Evolutionary conservation across 30 jellyfish, hydroid and myxozoan genomes (phyloP), one percentile per base, ranked within the genome.

Genomic region (Chironex yamaguchii): DNA sequence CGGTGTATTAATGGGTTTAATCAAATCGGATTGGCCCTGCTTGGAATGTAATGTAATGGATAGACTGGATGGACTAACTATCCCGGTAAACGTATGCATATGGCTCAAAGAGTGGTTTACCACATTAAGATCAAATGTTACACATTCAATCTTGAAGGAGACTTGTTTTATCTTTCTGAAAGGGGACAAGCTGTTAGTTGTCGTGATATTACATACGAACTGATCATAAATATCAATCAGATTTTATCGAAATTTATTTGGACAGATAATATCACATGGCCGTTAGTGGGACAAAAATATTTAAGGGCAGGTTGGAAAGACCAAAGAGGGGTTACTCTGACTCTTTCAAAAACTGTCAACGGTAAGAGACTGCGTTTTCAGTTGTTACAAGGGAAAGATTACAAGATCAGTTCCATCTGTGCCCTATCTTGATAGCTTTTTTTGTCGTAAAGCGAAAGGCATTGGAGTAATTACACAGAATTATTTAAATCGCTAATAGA

Each of bases 321-420:
- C 73, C 28, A 68, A 9, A 68, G 75, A 26, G 73, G 75, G 75
- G 33, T 68, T 9, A 68, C 82, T 14, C 21, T 42, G 49, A 72
- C 84, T 72, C 86, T 72, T 34, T 72, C 86, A 31, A 84, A 72
- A 21, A 72, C 86, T 36, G 85, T 72, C 84, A 72, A 22, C 36
- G 85, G 84, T 36, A n/a, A 31, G 50, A 72, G 34, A 84, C 34
- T 72, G 36, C 84, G 36, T 20, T 0, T 72, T 49, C 84, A 72
- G 84, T 29, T 72, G 11, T 72, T 72, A 36, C 0, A 72, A 31
- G 30, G 86, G 36, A 22, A 72, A 72, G 84, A 72, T 84, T 36
- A 32, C 84, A 20, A 72, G 86, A 72, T 72, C 86, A n/a, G 85
- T 72, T 25, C 86, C 36, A 13, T 72, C 86, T 42, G 86, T 72